These are phyloP conservation scores for Morpho helenor DNA, from an alignment of 2,888 invertebrate species.

Conservation along the genomic window DNA sequence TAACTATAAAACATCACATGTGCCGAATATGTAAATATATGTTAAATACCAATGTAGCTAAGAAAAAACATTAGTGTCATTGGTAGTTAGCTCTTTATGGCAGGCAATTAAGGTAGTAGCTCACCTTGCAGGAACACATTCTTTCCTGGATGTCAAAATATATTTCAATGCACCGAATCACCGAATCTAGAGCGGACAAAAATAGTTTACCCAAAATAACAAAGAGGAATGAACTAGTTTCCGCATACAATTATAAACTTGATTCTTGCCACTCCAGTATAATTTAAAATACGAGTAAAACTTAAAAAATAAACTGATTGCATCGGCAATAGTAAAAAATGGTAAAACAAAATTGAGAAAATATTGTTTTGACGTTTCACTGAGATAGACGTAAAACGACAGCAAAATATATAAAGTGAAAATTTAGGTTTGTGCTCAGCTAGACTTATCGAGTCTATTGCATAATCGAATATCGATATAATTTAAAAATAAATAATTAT, in stretches of 20 bases:
- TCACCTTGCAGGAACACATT: conserved; percentile 67
- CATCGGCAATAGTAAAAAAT: conserved; percentile 36
- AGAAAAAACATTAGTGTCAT: conserved; percentile 17
- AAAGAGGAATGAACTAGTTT: conserved; percentile 32
- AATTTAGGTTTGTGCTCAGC: neutral
- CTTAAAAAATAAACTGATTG: neutral
- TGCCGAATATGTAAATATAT: conserved; percentile 15
- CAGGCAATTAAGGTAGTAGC: conserved; percentile 32
- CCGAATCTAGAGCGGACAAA: conserved; percentile 70
- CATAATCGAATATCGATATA: no score
- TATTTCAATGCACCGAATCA: conserved; percentile 60
- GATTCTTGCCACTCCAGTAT: neutral
- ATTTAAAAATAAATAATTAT: no score
- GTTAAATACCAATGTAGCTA: conserved; percentile 10
- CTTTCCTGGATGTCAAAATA: conserved; percentile 72
- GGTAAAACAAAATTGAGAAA: conserved; percentile 51
- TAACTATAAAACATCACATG: conserved; percentile 8
- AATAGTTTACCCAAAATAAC: conserved; percentile 75
- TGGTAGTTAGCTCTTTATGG: conserved; percentile 20
- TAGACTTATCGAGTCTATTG: no score
- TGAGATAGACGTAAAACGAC: conserved; percentile 12
- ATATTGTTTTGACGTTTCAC: conserved; percentile 68
- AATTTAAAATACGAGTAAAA: neutral
- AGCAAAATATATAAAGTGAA: neutral
- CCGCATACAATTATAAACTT: conserved; percentile 6